A percentile compares a stretch with the other conserved stretches of the same genome.
Conservation (phyloP, 2,113 vertebrate genomes). For the Ameiurus melas region DNA sequence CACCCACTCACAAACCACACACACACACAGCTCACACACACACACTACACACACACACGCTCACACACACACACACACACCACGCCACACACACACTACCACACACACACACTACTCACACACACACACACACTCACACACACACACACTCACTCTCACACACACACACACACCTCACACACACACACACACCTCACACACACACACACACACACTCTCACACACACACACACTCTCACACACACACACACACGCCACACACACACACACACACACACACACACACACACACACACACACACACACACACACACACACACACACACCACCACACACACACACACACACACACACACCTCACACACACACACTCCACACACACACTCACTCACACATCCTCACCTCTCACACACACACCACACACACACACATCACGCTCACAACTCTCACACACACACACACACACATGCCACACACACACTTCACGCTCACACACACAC, state of each 20-base stretch:
- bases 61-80: too few relatives aligned
- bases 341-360: not conserved
- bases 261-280: constrained; percentile 2
- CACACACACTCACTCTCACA: not conserved
- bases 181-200: not conserved
- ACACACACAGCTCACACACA: not conserved
- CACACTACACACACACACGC: not conserved
- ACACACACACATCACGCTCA: not conserved
- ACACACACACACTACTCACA: not conserved
- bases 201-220: not conserved
- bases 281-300: not conserved
- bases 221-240: not conserved
- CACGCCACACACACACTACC: not conserved
- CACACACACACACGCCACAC: constrained; percentile 22
- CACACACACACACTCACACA: constrained; percentile 7
- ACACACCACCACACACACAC: not conserved
- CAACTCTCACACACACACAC: not conserved
- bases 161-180: not conserved
- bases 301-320: constrained; percentile 13
- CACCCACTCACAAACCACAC: not conserved
- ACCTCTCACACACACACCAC: constrained; percentile 1
- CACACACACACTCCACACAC: not conserved
- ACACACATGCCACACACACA: constrained; percentile 23
- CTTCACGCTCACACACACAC: not conserved
- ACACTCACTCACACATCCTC: not conserved